Evolutionary conservation across 2,888 invertebrate genomes (phyloP).

Genomic region (Phlogophora meticulosa): DNA sequence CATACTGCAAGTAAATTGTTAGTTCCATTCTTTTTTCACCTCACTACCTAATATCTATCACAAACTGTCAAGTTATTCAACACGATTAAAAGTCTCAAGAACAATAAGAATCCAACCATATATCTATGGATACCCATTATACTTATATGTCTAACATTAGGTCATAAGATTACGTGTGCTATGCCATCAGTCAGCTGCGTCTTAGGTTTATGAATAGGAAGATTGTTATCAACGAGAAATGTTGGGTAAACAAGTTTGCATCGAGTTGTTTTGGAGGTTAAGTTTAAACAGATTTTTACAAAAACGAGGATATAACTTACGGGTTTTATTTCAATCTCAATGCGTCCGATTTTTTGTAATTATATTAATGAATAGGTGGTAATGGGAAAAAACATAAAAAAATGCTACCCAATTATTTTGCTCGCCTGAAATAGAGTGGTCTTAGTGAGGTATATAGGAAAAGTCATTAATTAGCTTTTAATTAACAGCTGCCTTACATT

Average conservation of each 20-base stretch:
- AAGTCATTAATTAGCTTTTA: conserved; percentile 45
- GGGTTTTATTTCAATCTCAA: not conserved
- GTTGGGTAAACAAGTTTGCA: conserved; percentile 10
- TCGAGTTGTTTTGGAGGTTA: not conserved
- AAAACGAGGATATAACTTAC: too few species aligned
- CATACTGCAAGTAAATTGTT: too few species aligned
- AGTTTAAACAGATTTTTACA: too few species aligned
- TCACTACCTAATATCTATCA: too few species aligned
- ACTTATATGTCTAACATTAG: conserved; percentile 25
- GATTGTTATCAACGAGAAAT: conserved; percentile 26
- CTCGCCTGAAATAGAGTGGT: not conserved
- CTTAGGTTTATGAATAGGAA: conserved; percentile 23
- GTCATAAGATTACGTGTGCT: conserved; percentile 36
- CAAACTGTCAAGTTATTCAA: too few species aligned
- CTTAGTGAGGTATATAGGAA: conserved; percentile 5
- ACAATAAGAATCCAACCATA: conserved; percentile 21
- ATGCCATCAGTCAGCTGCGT: conserved; percentile 44
- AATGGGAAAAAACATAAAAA: not conserved
- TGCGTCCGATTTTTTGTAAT: not conserved
- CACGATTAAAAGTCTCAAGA: too few species aligned
- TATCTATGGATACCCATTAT: conserved; percentile 6
- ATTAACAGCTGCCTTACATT: conserved; percentile 47
- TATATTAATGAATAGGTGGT: not conserved
- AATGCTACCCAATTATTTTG: not conserved
- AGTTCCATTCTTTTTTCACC: too few species aligned